Evolutionary conservation across 2,888 invertebrate species (phyloP), one percentile per base, ranked within the genome.

Genomic region (Julus scanicus): DNA sequence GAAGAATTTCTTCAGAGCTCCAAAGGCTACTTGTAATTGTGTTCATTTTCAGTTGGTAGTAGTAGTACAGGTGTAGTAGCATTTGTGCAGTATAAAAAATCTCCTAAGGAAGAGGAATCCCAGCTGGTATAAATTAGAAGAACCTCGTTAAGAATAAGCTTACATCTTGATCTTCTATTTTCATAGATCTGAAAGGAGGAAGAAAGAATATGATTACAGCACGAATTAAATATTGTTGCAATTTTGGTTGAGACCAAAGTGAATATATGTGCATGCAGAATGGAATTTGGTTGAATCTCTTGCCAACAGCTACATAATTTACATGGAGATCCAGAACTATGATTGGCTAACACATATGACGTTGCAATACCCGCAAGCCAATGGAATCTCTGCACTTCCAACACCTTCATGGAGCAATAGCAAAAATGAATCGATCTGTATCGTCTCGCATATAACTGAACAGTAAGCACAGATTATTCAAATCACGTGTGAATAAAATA

Each of bases 31-130:
- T 63, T 63, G 57, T n/a, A n/a, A 71, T 20, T 71, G 29, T 29
- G 29, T 71, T 11, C 29, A 29, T 20, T 71, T 71, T 71, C 29
- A 9, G 71, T 29, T 71, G 29, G 29, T 29, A 29, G 29, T 29
- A 29, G 29, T 71, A 71, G 29, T 71, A 71, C 71, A 71, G 71
- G 71, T 71, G 71, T 71, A 63, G 63, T 63, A 29, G 29, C 71
- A 29, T 71, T 71, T 71, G 71, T 71, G 71, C 71, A 71, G 71
- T 71, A 71, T 71, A 71, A 71, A 44, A 71, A 71, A 71, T 71
- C 71, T 71, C 29, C 71, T 71, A 71, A 71, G 71, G 29, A 71
- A 71, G 71, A 29, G 71, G 71, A 71, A 29, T 71, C 71, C 71
- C 29, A 71, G 71, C 29, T 29, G 71, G 29, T 71, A 71, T 71